Evolutionary conservation across 2,888 invertebrate genomes (phyloP).

Genomic region (Tetragonisca angustula): DNA sequence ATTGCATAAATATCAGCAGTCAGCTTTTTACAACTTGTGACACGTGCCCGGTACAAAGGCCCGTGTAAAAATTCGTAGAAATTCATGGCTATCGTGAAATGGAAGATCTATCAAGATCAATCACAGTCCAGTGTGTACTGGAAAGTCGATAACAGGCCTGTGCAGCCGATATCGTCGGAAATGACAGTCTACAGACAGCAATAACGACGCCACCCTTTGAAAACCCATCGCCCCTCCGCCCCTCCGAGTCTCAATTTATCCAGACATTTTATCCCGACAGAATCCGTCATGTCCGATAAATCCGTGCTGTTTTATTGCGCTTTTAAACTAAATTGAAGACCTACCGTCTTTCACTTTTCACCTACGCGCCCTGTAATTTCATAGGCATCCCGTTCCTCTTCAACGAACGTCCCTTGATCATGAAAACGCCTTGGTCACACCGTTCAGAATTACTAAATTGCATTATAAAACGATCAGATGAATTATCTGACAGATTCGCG

Average conservation of each 20-base stretch:
- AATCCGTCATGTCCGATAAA: constrained; percentile 40
- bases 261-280: constrained; percentile 25
- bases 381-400: background rate
- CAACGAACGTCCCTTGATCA: background rate
- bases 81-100: constrained; percentile 26
- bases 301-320: constrained; percentile 37
- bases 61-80: constrained; percentile 6
- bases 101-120: constrained; percentile 48
- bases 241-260: constrained; percentile 35
- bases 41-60: too few relatives aligned
- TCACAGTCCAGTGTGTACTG: constrained; percentile 40
- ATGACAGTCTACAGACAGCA: constrained; percentile 65
- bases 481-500: background rate
- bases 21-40: too few relatives aligned
- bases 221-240: constrained; percentile 7
- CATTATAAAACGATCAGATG: background rate
- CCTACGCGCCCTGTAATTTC: constrained; percentile 13
- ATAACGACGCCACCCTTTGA: constrained; percentile 53
- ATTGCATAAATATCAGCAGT: too few relatives aligned
- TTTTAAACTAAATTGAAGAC: constrained; percentile 67
- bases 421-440: background rate
- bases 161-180: constrained; percentile 46
- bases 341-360: constrained; percentile 15
- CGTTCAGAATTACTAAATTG: background rate
- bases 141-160: constrained; percentile 59